Evolutionary conservation across 2,888 invertebrate species (phyloP).

Genomic region (Harpalus rufipes): DNA sequence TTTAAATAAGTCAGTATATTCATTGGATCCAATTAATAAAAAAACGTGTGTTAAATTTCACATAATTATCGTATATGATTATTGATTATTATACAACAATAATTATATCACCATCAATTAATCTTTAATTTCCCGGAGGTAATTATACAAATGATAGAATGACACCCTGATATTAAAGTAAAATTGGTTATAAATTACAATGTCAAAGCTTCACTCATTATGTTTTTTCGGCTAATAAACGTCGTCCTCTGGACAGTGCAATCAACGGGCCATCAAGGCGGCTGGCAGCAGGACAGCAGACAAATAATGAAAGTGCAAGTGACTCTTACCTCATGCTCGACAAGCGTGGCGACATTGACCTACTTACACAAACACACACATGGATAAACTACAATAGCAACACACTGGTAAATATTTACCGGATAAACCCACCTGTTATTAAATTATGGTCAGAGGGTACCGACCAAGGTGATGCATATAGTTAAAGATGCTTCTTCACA

Average conservation of each 20-base stretch:
- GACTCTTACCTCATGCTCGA: constrained; percentile 64
- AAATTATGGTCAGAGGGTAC: too few relatives aligned
- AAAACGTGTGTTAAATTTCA: too few relatives aligned
- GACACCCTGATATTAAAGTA: constrained; percentile 8
- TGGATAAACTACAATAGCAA: neutral
- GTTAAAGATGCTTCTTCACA: too few relatives aligned
- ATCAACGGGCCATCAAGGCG: constrained; percentile 18
- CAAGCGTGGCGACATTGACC: constrained; percentile 68
- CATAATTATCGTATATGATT: too few relatives aligned
- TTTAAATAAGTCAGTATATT: too few relatives aligned
- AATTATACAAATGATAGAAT: neutral
- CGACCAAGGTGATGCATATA: too few relatives aligned
- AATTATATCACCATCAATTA: constrained; percentile 10
- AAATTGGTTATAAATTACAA: neutral
- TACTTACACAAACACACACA: constrained; percentile 58
- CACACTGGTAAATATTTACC: neutral
- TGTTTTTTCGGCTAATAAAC: constrained; percentile 18
- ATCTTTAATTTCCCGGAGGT: neutral
- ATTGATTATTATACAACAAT: neutral
- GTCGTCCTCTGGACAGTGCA: constrained; percentile 14
- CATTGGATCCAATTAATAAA: too few relatives aligned
- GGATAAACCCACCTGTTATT: too few relatives aligned
- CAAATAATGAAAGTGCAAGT: constrained; percentile 67
- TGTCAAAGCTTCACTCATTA: constrained; percentile 13
- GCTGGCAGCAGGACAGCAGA: constrained; percentile 33